A percentile compares a stretch with the other conserved stretches of the same genome.
Conservation (phyloP, 2,888 invertebrate species). For the Luperina testacea region DNA sequence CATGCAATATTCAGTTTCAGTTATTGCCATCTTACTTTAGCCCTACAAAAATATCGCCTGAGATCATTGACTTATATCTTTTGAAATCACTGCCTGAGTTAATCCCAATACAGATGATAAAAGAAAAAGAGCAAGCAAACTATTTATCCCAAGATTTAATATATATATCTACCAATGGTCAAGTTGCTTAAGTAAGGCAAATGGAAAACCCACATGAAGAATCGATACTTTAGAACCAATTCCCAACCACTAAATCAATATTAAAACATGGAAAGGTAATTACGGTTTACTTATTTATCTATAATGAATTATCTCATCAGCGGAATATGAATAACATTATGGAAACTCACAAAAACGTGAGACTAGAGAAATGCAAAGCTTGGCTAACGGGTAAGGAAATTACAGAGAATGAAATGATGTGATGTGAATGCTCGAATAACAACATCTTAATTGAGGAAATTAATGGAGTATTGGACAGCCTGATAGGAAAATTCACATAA, state of each 20-base stretch:
- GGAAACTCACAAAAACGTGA: slow-evolving; percentile 73
- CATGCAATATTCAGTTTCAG: background rate
- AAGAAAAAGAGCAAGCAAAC: background rate
- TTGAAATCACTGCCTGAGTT: too few species aligned
- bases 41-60: background rate
- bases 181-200: background rate
- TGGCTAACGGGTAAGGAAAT: slow-evolving; percentile 45
- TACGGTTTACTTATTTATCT: slow-evolving; percentile 28
- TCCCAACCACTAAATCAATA: slow-evolving; percentile 19
- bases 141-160: background rate
- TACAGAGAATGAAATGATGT: slow-evolving; percentile 10
- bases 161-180: background rate
- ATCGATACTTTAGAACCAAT: background rate
- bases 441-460: slow-evolving; percentile 11
- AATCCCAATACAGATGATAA: background rate
- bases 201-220: background rate
- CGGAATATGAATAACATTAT: slow-evolving; percentile 49
- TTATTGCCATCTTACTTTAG: background rate
- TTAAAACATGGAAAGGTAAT: slow-evolving; percentile 22
- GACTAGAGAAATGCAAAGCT: slow-evolving; percentile 62
- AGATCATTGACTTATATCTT: too few species aligned
- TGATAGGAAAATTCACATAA: background rate
- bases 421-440: slow-evolving; percentile 27
- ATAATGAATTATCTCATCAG: slow-evolving; percentile 54
- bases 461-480: background rate